Percentiles rank a stretch among this genome's conserved stretches.
phyloP scores from a whole-genome alignment of 2,797 vertebrate species.

The Avahi laniger region DNA sequence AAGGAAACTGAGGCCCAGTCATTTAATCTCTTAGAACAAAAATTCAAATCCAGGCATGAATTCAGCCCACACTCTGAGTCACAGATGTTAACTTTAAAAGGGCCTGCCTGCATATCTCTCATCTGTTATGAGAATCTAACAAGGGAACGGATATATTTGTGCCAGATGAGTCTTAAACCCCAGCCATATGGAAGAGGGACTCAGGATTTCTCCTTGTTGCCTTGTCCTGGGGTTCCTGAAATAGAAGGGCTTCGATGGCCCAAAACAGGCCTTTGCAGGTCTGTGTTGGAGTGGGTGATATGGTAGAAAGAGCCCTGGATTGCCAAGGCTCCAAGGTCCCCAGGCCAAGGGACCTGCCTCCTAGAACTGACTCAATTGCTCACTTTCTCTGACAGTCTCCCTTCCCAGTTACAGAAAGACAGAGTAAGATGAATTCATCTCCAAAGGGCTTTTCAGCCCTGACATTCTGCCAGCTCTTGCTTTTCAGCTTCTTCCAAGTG shows the following conservation, averaged over 20 bases:
- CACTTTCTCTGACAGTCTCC: not conserved
- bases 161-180: not conserved
- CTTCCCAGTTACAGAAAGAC: not conserved
- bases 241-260: not conserved
- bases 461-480: not conserved
- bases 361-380: no score
- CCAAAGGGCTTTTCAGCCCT: not conserved
- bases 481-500: not conserved
- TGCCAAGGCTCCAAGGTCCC: not conserved
- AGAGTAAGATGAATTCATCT: not conserved
- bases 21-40: not conserved
- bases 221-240: not conserved
- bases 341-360: not conserved
- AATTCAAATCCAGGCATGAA: not conserved
- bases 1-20: not conserved
- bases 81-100: not conserved
- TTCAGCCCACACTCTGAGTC: not conserved
- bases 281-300: not conserved
- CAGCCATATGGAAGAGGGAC: not conserved
- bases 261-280: not conserved
- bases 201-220: not conserved
- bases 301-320: fast-evolving
- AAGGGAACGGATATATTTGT: not conserved
- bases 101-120: not conserved
- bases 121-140: not conserved